phyloP scores from a whole-genome alignment of 2,113 vertebrate genomes.

The Bambusicola thoracicus region DNA sequence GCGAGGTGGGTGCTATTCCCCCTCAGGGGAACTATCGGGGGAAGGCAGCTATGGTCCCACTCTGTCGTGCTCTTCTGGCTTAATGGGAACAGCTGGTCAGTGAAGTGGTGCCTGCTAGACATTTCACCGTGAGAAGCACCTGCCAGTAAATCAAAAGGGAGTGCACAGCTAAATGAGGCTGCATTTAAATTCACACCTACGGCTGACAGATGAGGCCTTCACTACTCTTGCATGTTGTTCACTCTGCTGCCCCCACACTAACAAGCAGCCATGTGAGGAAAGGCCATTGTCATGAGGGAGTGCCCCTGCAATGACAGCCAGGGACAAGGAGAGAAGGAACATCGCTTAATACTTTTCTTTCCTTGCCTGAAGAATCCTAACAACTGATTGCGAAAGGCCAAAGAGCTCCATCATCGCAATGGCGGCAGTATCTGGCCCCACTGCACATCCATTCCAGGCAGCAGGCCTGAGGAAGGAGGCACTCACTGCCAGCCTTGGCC shows the following conservation, averaged over 20 bases:
- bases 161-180: slow-evolving; percentile 69
- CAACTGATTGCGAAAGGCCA: not conserved
- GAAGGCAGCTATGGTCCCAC: slow-evolving; percentile 60
- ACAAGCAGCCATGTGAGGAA: not conserved
- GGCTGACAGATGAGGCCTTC: slow-evolving; percentile 46
- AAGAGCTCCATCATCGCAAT: not conserved
- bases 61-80: slow-evolving; percentile 52
- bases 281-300: accelerated
- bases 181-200: slow-evolving; percentile 74
- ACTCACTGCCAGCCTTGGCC: not conserved
- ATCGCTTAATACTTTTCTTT: not conserved
- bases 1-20: not conserved
- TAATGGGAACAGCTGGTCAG: slow-evolving; percentile 82
- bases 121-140: slow-evolving; percentile 76
- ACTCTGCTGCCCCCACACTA: not conserved
- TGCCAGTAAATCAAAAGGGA: slow-evolving; percentile 79
- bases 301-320: not conserved
- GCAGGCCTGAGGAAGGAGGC: not conserved
- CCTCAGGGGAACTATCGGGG: not conserved
- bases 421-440: accelerated
- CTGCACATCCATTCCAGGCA: accelerated
- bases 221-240: not conserved
- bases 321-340: not conserved
- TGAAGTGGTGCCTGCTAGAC: slow-evolving; percentile 78
- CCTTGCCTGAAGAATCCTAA: not conserved